Base-by-base conservation (phyloP, 2,888 invertebrate species). In the Opisthograptis luteolata region DNA sequence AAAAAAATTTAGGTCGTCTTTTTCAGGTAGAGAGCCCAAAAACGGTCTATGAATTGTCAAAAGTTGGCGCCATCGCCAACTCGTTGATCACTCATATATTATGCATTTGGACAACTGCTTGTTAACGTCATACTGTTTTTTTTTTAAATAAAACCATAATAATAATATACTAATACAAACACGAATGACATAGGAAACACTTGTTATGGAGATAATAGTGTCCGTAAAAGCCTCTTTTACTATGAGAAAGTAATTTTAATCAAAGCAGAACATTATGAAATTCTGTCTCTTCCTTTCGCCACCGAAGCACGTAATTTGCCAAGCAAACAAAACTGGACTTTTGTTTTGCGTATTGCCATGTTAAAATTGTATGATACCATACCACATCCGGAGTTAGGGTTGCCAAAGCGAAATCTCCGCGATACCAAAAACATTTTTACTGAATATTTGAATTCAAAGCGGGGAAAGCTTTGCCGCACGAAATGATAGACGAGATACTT, bases 401-500 rank as follows among this genome's bases (percentile, higher is more conserved):
- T 52, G 56, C 40, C 54, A 31, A 51, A 39, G 44, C 39, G 35
- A 51, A 37, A 27, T 39, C 43, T 43, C 31, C 15, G 6, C 32
- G 20, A 47, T n/a, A 49, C 15, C 35, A 43, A 55, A 55, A 43
- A 40, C 40, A 31, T 55, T 53, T 53, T 55, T 42, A 22, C 31
- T 20, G 48, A 52, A 49, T 53, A 56, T 41, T 49, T 51, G 52
- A 58, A 58, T 55, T 39, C 41, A 36, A 46, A 57, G 43, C 46
- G 44, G 34, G 44, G 34, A 34, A 30, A 34, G 31, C 37, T 42
- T 48, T 35, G 10, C 40, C 35, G 47, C 31, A 32, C 42, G 37
- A 32, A 53, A 53, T 50, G 53, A 39, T 57, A 47, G 47, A 51
- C 36, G 44, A 43, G 32, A 48, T 43, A 43, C 25, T 36, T 30